A percentile compares a stretch with the other conserved stretches of the same genome.
phyloP scores from a whole-genome alignment of 2,113 vertebrate species.

The Bothrops jararaca region DNA sequence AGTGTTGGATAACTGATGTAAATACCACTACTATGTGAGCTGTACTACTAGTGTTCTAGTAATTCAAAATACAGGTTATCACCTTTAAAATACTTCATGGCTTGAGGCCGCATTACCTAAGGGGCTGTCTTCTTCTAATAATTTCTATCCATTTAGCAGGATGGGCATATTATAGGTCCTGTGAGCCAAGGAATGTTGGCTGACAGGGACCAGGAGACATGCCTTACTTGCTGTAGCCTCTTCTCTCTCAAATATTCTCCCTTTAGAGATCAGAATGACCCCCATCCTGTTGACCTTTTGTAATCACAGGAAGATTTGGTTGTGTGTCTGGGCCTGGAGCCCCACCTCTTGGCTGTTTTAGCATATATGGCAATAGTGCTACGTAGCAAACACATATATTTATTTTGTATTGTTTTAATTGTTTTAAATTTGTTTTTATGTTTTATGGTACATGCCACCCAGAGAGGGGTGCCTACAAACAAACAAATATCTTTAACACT shows the following conservation, averaged over 20 bases:
- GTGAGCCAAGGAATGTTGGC: not conserved
- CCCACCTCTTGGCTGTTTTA: no score
- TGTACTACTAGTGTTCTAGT: not conserved
- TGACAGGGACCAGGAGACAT: not conserved
- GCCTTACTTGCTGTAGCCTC: not conserved
- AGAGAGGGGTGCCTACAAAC: no score
- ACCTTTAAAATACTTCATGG: not conserved
- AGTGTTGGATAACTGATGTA: not conserved
- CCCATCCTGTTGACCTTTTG: no score
- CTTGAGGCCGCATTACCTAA: not conserved
- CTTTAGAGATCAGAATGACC: no score
- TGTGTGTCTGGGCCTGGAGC: no score
- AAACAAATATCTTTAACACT: not conserved
- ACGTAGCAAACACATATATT: no score
- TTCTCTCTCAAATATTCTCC: no score
- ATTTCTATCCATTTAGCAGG: not conserved
- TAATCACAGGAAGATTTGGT: no score
- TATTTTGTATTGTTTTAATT: no score
- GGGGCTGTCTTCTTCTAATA: not conserved
- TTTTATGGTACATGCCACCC: no score
- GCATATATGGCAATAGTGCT: no score
- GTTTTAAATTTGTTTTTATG: no score
- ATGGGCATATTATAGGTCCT: not conserved
- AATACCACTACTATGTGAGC: not conserved
- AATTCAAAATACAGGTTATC: not conserved